Base-by-base conservation (phyloP, 2,888 invertebrate species). In the Cheilosia variabilis region DNA sequence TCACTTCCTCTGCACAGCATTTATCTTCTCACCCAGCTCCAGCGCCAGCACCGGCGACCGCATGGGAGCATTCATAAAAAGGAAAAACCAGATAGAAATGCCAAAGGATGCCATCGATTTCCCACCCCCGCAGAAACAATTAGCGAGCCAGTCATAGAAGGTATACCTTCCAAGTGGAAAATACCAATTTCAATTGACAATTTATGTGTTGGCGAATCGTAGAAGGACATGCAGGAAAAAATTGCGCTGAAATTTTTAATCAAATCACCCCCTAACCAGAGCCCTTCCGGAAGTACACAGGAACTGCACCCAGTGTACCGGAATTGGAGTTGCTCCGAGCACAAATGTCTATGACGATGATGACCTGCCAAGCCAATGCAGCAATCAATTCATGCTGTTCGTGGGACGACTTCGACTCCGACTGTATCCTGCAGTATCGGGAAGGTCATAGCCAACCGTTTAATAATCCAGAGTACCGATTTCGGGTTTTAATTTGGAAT, bases 71-170 rank as follows among this genome's bases (percentile, higher is more conserved):
- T 71, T 73, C 68, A 78, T 73, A 78, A 55, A 55, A 77, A 43
- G 17, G 7, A 27, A 71, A 62, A 9, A 57, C 57, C 34, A 75
- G 63, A 75, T 57, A 55, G 73, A 55, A 75, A 75, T 22, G 43
- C 65, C 69, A 60, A 66, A 77, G 72, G 81, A 81, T 77, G 72
- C 72, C 68, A 77, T 77, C 81, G 76, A 86, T 86, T 86, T 86
- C 10, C 47, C 24, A 15, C 22, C 52, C 22, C 47, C 47, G 22
- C 55, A 63, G 52, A 81, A 77, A 81, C 86, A 81, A 81, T 86
- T 86, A 86, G 72, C 79, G 65, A 43, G n/a, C 10, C 45, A 60
- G 55, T 17, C 41, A 15, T 45, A 31, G 52, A 9, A 47, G 43
- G 13, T 2, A 10, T 6, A 9, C n/a, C n/a, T n/a, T n/a, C 37